A percentile compares a stretch with the other conserved stretches of the same genome.
These are phyloP conservation scores for Asobara japonica DNA, from an alignment of 1,140 invertebrate genomes.

Conservation along the genomic window DNA sequence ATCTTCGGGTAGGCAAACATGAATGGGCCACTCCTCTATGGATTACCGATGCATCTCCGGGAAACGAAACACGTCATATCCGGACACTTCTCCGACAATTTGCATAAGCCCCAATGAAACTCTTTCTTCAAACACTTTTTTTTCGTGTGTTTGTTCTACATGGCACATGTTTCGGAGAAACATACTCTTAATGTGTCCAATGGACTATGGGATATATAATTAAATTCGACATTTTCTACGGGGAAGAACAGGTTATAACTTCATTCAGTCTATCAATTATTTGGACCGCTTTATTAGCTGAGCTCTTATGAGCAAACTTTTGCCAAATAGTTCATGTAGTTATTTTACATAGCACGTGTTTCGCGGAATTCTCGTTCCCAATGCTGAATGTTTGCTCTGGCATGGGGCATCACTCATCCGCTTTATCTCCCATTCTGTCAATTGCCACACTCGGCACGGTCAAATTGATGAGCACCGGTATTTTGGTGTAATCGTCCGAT, in stretches of 20 bases:
- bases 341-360: neutral
- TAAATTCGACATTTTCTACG: too few species aligned
- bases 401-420: neutral
- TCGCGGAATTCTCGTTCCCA: neutral
- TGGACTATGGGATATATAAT: too few species aligned
- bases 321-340: too few species aligned
- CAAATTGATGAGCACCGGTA: neutral
- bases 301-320: too few species aligned
- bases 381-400: conserved; percentile 6
- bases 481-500: neutral
- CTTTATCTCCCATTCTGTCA: neutral
- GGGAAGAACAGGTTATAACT: too few species aligned
- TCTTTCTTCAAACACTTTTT: neutral
- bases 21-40: conserved; percentile 37
- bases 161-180: neutral
- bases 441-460: neutral
- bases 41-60: conserved; percentile 42
- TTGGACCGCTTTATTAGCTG: too few species aligned
- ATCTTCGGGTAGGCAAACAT: neutral
- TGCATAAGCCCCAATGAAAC: conserved; percentile 26
- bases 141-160: neutral
- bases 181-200: too few species aligned
- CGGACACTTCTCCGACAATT: conserved; percentile 31
- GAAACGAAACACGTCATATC: conserved; percentile 43
- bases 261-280: too few species aligned